Base-by-base conservation (phyloP, 2,113 vertebrate species). In the Xenopus laevis region DNA sequence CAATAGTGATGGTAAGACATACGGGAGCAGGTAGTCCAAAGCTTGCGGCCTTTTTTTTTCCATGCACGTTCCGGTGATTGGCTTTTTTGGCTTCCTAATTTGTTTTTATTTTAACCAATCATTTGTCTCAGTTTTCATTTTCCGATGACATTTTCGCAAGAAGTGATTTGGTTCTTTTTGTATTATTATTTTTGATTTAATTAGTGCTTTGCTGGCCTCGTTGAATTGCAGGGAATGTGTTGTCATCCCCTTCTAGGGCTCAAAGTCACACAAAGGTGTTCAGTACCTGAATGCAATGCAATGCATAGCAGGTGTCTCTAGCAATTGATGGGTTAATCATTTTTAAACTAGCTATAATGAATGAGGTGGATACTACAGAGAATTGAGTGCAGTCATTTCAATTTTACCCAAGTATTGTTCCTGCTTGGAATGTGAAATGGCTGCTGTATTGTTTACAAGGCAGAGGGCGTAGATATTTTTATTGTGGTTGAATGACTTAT, bases 1-100 rank as follows among this genome's bases (percentile, higher is more conserved):
- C 85, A 33, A 86, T 86, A 87, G 85, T 68, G 87, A 90, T 89
- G 92, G 92, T 93, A 93, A 94, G 92, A 91, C 74, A 82, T 83
- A 83, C 82, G 89, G 89, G 89, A 86, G 86, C 80, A 65, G 74
- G 87, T 87, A 84, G 78, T 86, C 84, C 83, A 72, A 74, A 82
- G 85, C 87, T 82, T 86, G 86, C 87, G 88, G 87, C 88, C 88
- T 89, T 73, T 72, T 30, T 55, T 80, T 63, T 50, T 13, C 1
- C 65, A 86, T 87, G 87, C 83, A 78, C 82, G 23, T 87, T 90
- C 84, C 86, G 88, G 89, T 88, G 89, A 46, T 83, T 86, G 86
- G 82, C 87, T 89, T 87, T 77, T 59, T 90, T 75, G 82, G 40
- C 62, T 72, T 74, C 63, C 33, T 0, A 0, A 0, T 58, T 18